phyloP scores from a whole-genome alignment of 37 sponge, comb jelly and placozoan species.

The Petrosia ficiformis region DNA sequence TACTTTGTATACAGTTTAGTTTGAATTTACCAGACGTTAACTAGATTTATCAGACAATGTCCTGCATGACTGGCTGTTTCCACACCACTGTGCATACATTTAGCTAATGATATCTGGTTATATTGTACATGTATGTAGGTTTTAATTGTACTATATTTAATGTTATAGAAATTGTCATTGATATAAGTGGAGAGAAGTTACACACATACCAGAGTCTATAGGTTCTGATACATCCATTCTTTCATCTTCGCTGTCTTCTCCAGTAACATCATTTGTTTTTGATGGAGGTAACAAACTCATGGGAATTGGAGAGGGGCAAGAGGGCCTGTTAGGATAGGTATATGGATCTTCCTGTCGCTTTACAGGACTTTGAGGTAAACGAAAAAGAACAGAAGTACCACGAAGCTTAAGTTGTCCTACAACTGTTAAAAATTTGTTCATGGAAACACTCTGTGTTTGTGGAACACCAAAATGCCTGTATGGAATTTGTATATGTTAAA shows the following conservation, averaged over 20 bases:
- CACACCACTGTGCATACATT: too few species aligned
- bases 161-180: too few species aligned
- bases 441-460: constrained; percentile 33
- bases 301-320: constrained; percentile 16
- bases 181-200: too few species aligned
- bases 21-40: too few species aligned
- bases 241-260: constrained; percentile 1
- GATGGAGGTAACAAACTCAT: not conserved
- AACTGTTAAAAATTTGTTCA: constrained; percentile 57
- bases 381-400: constrained; percentile 87
- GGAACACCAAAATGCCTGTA: constrained; percentile 24
- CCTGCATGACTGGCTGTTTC: too few species aligned
- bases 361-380: constrained; percentile 72
- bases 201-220: too few species aligned
- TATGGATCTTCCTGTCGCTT: constrained; percentile 5
- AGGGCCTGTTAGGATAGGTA: not conserved
- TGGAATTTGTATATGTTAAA: not conserved
- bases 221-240: constrained; percentile 16
- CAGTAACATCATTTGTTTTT: not conserved
- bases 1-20: too few species aligned
- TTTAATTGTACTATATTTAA: too few species aligned
- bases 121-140: too few species aligned
- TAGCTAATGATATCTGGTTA: too few species aligned
- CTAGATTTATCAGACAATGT: too few species aligned
- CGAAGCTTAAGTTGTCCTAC: constrained; percentile 93